A percentile compares a stretch with the other conserved stretches of the same genome.
Evolutionary conservation across 1,140 invertebrate genomes (phyloP).

Genomic region (Magallana angulata): DNA sequence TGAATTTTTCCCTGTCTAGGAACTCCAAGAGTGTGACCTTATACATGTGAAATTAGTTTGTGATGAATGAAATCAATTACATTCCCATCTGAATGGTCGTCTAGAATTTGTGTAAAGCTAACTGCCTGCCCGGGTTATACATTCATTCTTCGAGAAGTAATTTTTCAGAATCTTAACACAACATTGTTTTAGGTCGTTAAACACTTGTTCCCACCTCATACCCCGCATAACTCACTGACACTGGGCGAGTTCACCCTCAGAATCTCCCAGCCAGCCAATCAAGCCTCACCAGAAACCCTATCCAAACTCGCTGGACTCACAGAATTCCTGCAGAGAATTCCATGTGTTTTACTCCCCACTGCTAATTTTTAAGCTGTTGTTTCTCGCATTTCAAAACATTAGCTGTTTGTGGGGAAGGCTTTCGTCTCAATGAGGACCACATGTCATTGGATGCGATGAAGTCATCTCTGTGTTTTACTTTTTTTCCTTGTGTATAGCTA

Average conservation of each 20-base stretch:
- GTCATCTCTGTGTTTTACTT: neutral
- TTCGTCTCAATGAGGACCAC: conserved; percentile 6
- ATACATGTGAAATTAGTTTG: no score
- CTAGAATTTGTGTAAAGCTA: no score
- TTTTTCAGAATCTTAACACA: no score
- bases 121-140: no score
- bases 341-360: conserved; percentile 21
- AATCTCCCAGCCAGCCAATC: neutral
- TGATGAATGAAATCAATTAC: no score
- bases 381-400: conserved; percentile 34
- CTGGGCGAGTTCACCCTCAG: neutral
- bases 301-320: neutral
- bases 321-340: neutral
- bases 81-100: no score
- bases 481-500: neutral
- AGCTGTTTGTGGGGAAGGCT: conserved; percentile 3
- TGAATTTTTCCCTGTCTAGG: no score
- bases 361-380: conserved; percentile 36
- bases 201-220: conserved; percentile 18
- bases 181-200: neutral
- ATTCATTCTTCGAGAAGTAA: no score
- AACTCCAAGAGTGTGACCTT: no score
- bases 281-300: neutral
- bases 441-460: conserved; percentile 22
- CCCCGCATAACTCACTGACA: conserved; percentile 9